Conservation (phyloP, 2,888 invertebrate genomes). For the Cancer borealis region DNA sequence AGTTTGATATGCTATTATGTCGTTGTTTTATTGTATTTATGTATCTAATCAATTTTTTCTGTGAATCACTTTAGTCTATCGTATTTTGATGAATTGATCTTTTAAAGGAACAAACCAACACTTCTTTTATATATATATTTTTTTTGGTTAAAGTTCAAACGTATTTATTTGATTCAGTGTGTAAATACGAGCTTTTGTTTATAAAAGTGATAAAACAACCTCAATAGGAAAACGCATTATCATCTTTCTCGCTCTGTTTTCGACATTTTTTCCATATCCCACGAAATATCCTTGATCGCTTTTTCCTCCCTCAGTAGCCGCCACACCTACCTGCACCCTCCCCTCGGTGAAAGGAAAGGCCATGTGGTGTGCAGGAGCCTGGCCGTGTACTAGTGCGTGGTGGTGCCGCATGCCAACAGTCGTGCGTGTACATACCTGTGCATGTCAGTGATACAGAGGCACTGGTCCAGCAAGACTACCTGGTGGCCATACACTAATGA, state of each 20-base stretch:
- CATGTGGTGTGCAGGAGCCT: neutral
- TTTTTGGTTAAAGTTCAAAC: neutral
- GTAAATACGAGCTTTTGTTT: neutral
- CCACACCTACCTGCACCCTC: neutral
- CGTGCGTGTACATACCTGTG: neutral
- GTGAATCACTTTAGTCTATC: neutral
- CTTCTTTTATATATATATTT: neutral
- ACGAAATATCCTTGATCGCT: neutral
- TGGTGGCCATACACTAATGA: neutral
- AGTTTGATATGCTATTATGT: neutral
- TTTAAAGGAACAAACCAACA: neutral
- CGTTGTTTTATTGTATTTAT: neutral
- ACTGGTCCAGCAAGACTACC: neutral
- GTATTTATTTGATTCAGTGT: neutral
- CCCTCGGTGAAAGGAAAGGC: neutral
- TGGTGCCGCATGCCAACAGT: neutral
- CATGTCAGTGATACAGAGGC: neutral
- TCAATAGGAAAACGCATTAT: neutral
- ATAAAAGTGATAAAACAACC: neutral
- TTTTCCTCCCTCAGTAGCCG: neutral
- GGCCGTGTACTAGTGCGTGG: neutral
- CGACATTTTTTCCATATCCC: neutral
- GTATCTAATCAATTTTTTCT: neutral
- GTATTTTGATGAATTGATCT: neutral
- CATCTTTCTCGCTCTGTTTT: neutral